Percentiles rank a stretch among this genome's conserved stretches.
Conservation (phyloP, 2,797 vertebrate genomes). For the Pristis pectinata region DNA sequence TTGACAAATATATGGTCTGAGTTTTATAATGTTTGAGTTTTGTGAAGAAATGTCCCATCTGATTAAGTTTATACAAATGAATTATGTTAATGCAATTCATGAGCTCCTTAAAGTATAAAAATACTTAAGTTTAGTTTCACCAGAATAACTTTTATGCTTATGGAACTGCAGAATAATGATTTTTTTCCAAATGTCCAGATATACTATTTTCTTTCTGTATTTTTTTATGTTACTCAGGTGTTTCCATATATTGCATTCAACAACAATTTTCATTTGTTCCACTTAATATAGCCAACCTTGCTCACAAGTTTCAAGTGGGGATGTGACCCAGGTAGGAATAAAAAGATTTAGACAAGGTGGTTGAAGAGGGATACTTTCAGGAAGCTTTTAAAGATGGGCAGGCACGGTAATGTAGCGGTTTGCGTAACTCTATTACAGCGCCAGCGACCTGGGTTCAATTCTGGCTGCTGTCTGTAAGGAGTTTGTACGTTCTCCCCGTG, state of each 20-base stretch:
- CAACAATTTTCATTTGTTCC: not conserved
- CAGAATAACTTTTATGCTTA: not conserved
- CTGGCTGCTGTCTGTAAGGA: too few species aligned
- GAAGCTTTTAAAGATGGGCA: not conserved
- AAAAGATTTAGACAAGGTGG: not conserved
- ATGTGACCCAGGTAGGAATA: not conserved
- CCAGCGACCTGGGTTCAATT: too few species aligned
- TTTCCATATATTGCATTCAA: not conserved
- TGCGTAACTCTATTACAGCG: too few species aligned
- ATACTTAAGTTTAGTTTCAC: not conserved
- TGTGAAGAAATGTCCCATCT: not conserved
- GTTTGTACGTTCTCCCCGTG: too few species aligned
- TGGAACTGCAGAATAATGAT: not conserved
- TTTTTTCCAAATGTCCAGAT: not conserved
- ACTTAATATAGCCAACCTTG: not conserved
- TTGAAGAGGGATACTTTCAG: not conserved
- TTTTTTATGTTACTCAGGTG: not conserved
- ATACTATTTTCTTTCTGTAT: not conserved
- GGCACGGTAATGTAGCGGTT: too few species aligned
- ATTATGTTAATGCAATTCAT: not conserved
- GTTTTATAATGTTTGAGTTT: not conserved
- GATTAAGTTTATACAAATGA: not conserved
- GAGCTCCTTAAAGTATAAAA: not conserved
- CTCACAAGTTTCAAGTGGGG: not conserved
- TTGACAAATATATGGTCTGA: not conserved